These are phyloP conservation scores for Leguminivora glycinivorella DNA, from an alignment of 1,140 invertebrate genomes.

Conservation along the genomic window DNA sequence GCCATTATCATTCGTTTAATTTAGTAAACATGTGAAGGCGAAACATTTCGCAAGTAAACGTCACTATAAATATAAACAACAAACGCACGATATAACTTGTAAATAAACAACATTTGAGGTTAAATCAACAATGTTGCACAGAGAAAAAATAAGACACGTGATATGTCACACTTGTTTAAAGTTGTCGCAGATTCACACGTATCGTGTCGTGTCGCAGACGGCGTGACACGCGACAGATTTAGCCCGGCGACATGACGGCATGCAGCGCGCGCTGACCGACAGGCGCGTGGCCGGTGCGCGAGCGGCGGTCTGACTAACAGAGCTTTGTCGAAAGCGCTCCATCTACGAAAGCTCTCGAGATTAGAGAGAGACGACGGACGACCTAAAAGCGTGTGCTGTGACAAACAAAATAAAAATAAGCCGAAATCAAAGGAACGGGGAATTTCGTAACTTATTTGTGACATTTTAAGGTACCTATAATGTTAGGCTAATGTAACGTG, in stretches of 20 bases:
- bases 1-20: conserved; percentile 15
- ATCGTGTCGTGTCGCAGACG: conserved; percentile 22
- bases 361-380: conserved; percentile 39
- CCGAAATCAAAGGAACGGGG: conserved; percentile 18
- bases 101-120: conserved; percentile 22
- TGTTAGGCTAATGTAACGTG: neutral
- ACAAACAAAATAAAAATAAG: conserved; percentile 27
- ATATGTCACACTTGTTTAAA: neutral
- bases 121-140: conserved; percentile 29
- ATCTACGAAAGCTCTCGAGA: conserved; percentile 47
- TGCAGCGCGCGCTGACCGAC: conserved; percentile 8
- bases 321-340: conserved; percentile 53
- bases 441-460: conserved; percentile 17
- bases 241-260: conserved; percentile 29
- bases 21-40: neutral
- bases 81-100: conserved; percentile 36
- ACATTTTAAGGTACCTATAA: neutral
- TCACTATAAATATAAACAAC: conserved; percentile 11
- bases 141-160: conserved; percentile 24
- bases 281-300: conserved; percentile 62
- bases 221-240: conserved; percentile 43
- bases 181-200: conserved; percentile 8
- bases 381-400: conserved; percentile 22
- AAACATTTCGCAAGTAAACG: conserved; percentile 10
- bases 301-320: conserved; percentile 64